A percentile compares a stretch with the other conserved stretches of the same genome.
phyloP scores from a whole-genome alignment of 1,140 invertebrate genomes.

The Euschistus heros region DNA sequence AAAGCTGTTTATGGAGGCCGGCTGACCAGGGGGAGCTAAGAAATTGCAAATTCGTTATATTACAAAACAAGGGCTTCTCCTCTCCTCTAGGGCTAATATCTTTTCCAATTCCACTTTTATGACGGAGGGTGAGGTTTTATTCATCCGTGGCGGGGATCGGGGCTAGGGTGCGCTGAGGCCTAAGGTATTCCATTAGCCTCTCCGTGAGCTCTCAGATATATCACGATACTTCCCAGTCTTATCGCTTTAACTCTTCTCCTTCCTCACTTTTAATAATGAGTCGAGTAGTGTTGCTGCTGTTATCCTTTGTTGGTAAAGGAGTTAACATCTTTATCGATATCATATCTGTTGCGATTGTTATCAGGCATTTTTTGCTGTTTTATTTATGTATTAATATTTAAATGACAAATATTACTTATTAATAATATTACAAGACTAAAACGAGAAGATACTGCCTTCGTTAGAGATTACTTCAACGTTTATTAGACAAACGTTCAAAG shows the following conservation, averaged over 20 bases:
- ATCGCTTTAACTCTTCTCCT: background rate
- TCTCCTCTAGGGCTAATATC: conserved; percentile 4
- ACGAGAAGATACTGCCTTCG: too few species aligned
- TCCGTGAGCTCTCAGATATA: background rate
- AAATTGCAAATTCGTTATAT: conserved; percentile 18
- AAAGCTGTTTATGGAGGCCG: conserved; percentile 12
- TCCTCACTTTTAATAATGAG: too few species aligned
- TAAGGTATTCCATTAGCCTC: conserved; percentile 12
- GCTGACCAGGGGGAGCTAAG: conserved; percentile 1
- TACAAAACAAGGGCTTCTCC: conserved; percentile 9
- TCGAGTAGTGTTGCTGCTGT: too few species aligned
- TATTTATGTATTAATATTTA: too few species aligned
- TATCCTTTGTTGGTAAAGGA: too few species aligned
- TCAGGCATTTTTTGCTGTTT: too few species aligned
- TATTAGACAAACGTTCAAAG: too few species aligned
- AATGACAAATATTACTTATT: too few species aligned
- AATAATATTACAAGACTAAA: too few species aligned
- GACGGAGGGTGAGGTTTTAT: conserved; percentile 16
- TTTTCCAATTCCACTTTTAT: conserved; percentile 17
- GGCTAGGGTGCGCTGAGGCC: background rate
- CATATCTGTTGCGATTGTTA: too few species aligned
- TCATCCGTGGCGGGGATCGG: background rate
- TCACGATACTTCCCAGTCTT: background rate
- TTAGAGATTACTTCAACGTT: too few species aligned
- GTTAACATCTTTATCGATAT: too few species aligned